Evolutionary conservation across 2,113 vertebrate genomes (phyloP).

Genomic region (Gymnocephalus cernua): DNA sequence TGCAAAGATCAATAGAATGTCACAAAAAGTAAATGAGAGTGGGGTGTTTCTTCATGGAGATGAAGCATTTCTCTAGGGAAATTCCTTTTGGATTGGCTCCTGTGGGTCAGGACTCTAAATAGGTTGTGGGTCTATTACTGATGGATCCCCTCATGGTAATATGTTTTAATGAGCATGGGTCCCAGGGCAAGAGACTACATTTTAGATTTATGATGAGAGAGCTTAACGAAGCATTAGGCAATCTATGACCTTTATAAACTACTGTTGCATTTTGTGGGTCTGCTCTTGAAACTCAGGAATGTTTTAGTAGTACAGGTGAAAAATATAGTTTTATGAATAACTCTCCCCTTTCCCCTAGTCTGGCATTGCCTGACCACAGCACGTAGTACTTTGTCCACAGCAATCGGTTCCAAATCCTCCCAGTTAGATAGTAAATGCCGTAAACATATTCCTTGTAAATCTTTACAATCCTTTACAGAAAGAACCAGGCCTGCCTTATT

Average conservation of each 20-base stretch:
- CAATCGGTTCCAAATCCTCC: too few species aligned
- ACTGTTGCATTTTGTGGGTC: neutral
- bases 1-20: constrained; percentile 48
- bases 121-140: constrained; percentile 68
- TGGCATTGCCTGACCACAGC: too few species aligned
- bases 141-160: constrained; percentile 62
- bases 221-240: constrained; percentile 23
- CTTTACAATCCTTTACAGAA: too few species aligned
- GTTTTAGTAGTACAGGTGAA: neutral
- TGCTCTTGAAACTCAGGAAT: neutral
- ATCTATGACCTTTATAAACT: constrained; percentile 11
- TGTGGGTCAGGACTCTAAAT: constrained; percentile 62
- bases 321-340: neutral
- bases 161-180: constrained; percentile 68
- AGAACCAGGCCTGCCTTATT: too few species aligned
- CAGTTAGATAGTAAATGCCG: too few species aligned
- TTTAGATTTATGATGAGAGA: constrained; percentile 34
- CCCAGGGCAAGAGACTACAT: constrained; percentile 50
- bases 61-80: constrained; percentile 60
- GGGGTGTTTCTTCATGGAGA: constrained; percentile 52
- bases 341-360: neutral
- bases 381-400: too few species aligned
- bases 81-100: constrained; percentile 51
- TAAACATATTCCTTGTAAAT: too few species aligned
- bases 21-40: constrained; percentile 31